A percentile compares a stretch with the other conserved stretches of the same genome.
Conservation (phyloP, 1,140 invertebrate species). For the Chironomus tepperi region DNA sequence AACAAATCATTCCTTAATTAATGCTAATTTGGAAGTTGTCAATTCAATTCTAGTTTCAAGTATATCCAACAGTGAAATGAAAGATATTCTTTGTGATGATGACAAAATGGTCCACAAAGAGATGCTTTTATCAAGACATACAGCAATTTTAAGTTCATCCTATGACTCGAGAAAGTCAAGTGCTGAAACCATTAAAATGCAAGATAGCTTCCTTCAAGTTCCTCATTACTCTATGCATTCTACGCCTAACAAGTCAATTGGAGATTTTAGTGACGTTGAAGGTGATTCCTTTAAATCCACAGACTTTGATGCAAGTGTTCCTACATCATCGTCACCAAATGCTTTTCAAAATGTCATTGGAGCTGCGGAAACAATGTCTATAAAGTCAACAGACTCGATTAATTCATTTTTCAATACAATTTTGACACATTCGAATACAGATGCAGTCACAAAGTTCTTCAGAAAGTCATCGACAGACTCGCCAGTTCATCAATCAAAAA, state of each 20-base stretch:
- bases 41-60: slow-evolving; percentile 48
- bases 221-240: background rate
- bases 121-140: background rate
- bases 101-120: background rate
- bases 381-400: slow-evolving; percentile 36
- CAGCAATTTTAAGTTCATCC: background rate
- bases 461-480: slow-evolving; percentile 33
- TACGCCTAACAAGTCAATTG: background rate
- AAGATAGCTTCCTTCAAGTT: slow-evolving; percentile 1
- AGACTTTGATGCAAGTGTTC: slow-evolving; percentile 39
- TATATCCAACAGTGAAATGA: background rate
- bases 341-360: background rate
- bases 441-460: slow-evolving; percentile 29
- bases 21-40: slow-evolving; percentile 64
- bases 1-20: slow-evolving; percentile 65
- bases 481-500: slow-evolving; percentile 28
- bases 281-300: slow-evolving; percentile 41
- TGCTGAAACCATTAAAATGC: slow-evolving; percentile 1
- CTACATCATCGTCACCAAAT: slow-evolving; percentile 32
- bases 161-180: slow-evolving; percentile 15
- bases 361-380: slow-evolving; percentile 17
- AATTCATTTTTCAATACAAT: slow-evolving; percentile 40
- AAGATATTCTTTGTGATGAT: background rate
- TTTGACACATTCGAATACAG: slow-evolving; percentile 39
- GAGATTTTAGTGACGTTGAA: slow-evolving; percentile 38